Conservation (phyloP, 2,888 invertebrate species). For the Acholoe squamosa region DNA sequence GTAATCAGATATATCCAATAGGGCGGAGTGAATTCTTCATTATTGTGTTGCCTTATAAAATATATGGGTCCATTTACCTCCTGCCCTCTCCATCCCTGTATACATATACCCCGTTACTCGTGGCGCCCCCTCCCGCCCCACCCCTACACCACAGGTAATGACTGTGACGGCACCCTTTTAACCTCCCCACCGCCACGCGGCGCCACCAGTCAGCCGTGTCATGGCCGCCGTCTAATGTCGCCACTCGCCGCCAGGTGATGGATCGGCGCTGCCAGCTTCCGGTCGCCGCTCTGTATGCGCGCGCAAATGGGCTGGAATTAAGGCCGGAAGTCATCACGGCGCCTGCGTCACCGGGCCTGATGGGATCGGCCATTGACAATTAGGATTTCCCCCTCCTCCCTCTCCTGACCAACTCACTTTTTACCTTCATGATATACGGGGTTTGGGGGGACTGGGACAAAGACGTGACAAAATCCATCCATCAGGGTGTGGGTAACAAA, state of each 20-base stretch:
- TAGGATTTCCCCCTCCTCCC: constrained; percentile 4
- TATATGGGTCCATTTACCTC: no score
- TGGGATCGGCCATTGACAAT: constrained; percentile 18
- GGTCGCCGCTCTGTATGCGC: constrained; percentile 46
- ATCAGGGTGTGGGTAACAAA: constrained; percentile 28
- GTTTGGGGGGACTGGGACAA: background rate
- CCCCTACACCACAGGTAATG: background rate
- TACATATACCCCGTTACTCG: background rate
- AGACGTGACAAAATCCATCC: constrained; percentile 55
- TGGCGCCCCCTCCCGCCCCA: background rate
- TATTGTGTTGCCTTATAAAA: no score
- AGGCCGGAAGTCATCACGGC: constrained; percentile 57
- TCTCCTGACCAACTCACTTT: background rate
- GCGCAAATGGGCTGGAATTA: constrained; percentile 60
- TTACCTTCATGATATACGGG: background rate
- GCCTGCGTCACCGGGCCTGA: constrained; percentile 21
- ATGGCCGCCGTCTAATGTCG: constrained; percentile 55
- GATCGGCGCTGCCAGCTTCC: constrained; percentile 14
- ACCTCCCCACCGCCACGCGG: background rate
- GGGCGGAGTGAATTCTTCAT: no score
- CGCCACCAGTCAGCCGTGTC: constrained; percentile 37
- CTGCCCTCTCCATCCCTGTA: no score
- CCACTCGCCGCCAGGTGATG: constrained; percentile 35
- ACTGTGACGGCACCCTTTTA: constrained; percentile 42
- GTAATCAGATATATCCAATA: no score